Evolutionary conservation across 2,888 invertebrate species (phyloP), one percentile per base, ranked within the genome.

Genomic region (Melanargia galathea): DNA sequence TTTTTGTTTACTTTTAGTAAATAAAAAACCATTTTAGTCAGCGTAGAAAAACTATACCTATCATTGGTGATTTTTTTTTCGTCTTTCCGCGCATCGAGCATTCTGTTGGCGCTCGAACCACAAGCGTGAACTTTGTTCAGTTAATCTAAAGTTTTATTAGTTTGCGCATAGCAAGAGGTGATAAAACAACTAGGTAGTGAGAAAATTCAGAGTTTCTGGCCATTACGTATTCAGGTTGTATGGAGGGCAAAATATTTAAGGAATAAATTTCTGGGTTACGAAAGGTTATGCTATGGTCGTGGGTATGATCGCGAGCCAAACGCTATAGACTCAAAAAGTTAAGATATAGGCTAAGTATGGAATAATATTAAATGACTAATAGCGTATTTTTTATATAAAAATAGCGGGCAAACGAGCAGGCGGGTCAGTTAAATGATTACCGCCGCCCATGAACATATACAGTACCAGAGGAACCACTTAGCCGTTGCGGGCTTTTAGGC

Each of bases 61-160:
- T 43, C 2, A 20, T 10, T 8, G 3, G 20, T 2, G 20, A 45
- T 24, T 16, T 2, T 16, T 51, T 16, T 52, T 5, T 11, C 16
- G 26, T 35, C 10, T 16, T 51, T 51, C 18, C 16, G 11, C 20
- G 20, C 20, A 52, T 52, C n/a, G 20, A 35, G 13, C 0, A 52
- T 52, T 52, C 52, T 35, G 52, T 13, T 35, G 35, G 18, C 52
- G 33, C 20, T 35, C 35, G 20, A 20, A 18, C 35, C 52, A 6
- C 6, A 18, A 22, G 10, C 24, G 13, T 24, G 1, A 48, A 48
- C 26, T 48, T 48, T 26, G 45, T 20, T 20, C 18, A 33, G 52
- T 52, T 52, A 52, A 52, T 52, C 52, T 52, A 52, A 52, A 52
- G 52, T 52, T 52, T 35, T 52, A 52, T 52, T 52, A 52, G 52